Evolutionary conservation across 2,888 invertebrate species (phyloP), one percentile per base, ranked within the genome.

Genomic region (Synanthedon myopaeformis): DNA sequence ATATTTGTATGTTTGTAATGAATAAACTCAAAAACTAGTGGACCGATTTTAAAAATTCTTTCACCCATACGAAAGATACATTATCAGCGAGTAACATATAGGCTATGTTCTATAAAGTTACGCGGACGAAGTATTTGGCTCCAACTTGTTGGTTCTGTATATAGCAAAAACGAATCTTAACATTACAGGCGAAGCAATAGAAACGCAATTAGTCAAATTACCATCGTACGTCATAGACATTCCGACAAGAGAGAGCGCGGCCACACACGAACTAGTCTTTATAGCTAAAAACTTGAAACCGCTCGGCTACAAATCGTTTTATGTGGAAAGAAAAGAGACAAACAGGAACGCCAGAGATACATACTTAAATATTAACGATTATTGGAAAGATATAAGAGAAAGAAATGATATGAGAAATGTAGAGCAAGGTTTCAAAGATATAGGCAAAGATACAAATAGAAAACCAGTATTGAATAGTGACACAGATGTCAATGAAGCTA

Each of bases 211-310:
- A 1, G 80, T 93, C 0, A 90, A 92, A 0, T 83, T 96, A 56
- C 89, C 93, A 0, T 66, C 76, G 0, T 59, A 82, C 0, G 83
- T 95, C 0, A 58, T 68, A 41, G 70, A 76, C 0, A 89, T 95
- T 42, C 82, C 84, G 0, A 93, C 92, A 42, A 81, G 96, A 42
- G 53, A 66, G 0, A 92, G 93, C 1, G 69, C 61, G 3, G 93
- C 95, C 0, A 89, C 83, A 0, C 85, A 89, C 61, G 95, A 96
- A 63, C 71, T 96, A 0, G 82, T 95, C 0, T 96, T 96, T 70
- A 64, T 88, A n/a, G 92, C 92, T 0, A 65, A 74, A 3, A 72
- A 90, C 3, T 66, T 94, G 2, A 92, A 94, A 0, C 82, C 94
- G 0, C 72, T 93, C 1, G 93, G 93, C 6, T 91, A 90, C 61